phyloP scores from a whole-genome alignment of 2,113 vertebrate species.

The Orthonyx spaldingii region DNA sequence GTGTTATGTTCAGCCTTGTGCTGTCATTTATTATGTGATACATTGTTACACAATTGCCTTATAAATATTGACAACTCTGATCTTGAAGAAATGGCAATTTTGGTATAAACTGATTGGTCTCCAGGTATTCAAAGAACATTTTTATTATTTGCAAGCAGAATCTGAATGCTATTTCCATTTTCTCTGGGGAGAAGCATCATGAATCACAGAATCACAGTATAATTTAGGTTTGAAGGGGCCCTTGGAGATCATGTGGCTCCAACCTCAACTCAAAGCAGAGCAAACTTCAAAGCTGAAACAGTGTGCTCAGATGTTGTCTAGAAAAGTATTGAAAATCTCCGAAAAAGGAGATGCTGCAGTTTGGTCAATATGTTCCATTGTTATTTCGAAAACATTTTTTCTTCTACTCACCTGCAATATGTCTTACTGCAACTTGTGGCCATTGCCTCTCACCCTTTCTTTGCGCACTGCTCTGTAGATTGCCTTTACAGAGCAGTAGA shows the following conservation, averaged over 20 bases:
- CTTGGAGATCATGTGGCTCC: not conserved
- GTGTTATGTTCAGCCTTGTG: not conserved
- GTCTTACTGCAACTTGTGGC: not conserved
- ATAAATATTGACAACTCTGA: not conserved
- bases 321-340: not conserved
- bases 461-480: not conserved
- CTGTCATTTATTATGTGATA: not conserved
- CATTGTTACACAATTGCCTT: fast-evolving
- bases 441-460: not conserved
- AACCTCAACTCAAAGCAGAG: not conserved
- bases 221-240: not conserved
- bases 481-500: not conserved
- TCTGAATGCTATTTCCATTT: not conserved
- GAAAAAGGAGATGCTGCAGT: not conserved
- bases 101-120: not conserved
- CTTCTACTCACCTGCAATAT: not conserved
- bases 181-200: not conserved
- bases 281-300: not conserved
- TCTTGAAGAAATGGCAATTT: not conserved
- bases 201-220: not conserved
- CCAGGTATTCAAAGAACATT: not conserved
- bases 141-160: not conserved
- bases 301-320: too few species aligned
- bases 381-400: not conserved
- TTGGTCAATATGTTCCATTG: not conserved